Evolutionary conservation across 2,888 invertebrate species (phyloP).

Genomic region (Lasioglossum morio): DNA sequence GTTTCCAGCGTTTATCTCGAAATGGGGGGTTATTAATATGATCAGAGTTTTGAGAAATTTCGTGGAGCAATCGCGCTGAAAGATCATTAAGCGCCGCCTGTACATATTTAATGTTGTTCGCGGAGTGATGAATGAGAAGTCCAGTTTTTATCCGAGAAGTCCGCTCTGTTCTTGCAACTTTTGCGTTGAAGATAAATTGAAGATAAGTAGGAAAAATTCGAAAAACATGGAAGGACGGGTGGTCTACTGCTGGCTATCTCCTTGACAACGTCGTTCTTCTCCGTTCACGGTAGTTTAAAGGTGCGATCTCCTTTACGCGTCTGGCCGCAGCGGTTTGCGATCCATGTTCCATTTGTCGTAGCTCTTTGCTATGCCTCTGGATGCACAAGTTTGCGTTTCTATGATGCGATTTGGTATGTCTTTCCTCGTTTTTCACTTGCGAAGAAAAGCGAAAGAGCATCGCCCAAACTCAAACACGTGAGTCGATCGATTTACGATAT

Average conservation of each 20-base stretch:
- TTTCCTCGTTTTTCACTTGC: too few relatives aligned
- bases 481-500: too few relatives aligned
- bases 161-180: not conserved
- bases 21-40: not conserved
- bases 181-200: not conserved
- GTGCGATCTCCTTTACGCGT: too few relatives aligned
- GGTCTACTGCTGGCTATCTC: not conserved
- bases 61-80: not conserved
- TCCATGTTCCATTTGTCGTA: too few relatives aligned
- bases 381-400: too few relatives aligned
- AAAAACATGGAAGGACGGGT: not conserved
- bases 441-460: too few relatives aligned
- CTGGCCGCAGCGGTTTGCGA: too few relatives aligned
- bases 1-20: not conserved
- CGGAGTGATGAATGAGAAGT: not conserved
- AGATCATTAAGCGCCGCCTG: not conserved
- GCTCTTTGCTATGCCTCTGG: too few relatives aligned
- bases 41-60: not conserved
- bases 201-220: not conserved
- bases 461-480: too few relatives aligned
- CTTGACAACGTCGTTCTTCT: not conserved
- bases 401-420: too few relatives aligned
- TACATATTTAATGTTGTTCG: not conserved
- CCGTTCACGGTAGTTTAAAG: not conserved
- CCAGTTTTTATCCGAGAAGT: not conserved